Base-by-base conservation (phyloP, 2,113 vertebrate species). In the Phodopus roborovskii region DNA sequence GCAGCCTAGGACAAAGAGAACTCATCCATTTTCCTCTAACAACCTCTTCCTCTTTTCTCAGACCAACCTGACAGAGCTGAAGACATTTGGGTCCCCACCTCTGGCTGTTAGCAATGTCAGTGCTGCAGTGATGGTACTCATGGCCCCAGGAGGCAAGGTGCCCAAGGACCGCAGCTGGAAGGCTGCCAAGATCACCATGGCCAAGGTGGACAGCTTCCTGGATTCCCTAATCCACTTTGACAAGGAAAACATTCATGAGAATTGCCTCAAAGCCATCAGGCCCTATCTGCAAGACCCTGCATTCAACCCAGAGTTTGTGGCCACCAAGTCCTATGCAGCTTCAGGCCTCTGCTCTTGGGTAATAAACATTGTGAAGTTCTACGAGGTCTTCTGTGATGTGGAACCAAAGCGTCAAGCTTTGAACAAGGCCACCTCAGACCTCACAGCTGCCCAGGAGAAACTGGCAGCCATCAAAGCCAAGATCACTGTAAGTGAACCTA, bases 331-430 rank as follows among this genome's bases (percentile, higher is more conserved):
- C 0, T 78, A 97, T 0, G 99, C 99, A 0, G 99, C 99, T 0
- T 99, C 99, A 0, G 99, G 99, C 15, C 99, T 99, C 91, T 99
- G 99, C 97, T 99, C 99, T 16, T 99, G 99, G 99, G 99, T 99
- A 79, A 97, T 99, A 50, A 99, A 99, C 98, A 99, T 99, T 0
- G 99, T 98, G 85, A 99, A 96, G 84, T 99, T 99, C 98, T 99
- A 99, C 0, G 96, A 99, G 92, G 99, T 99, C 0, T 99, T 98
- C 98, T 99, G 99, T 0, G 99, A 99, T 0, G 99, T 99, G 95
- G 99, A 99, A 97, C 99, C 99, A 20, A 99, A 99, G 97, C 98
- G 99, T 0, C 99, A 99, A 97, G 99, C 99, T 0, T 97, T 99
- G 58, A 98, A 78, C 97, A 99, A 98, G 97, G 99, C 99, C 96